Evolutionary conservation across 2,797 vertebrate genomes (phyloP).

Genomic region (Gymnocypris eckloni): DNA sequence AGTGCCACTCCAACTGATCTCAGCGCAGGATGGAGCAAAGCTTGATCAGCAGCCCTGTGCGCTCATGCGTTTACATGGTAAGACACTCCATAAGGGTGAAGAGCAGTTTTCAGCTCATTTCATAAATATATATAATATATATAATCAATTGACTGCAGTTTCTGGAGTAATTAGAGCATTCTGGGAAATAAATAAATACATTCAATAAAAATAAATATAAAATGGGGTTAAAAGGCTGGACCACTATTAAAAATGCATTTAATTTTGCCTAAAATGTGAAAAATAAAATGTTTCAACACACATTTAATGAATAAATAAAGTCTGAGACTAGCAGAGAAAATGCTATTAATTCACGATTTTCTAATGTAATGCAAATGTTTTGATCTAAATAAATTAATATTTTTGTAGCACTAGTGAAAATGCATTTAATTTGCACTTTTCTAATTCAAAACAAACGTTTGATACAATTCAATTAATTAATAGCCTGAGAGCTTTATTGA

Average conservation of each 20-base stretch:
- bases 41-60: constrained; percentile 38
- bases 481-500: neutral
- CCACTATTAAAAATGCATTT: too few relatives aligned
- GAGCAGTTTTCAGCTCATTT: neutral
- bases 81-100: neutral
- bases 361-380: neutral
- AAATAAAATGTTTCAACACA: too few relatives aligned
- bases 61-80: constrained; percentile 19
- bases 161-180: neutral
- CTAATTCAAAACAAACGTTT: too few relatives aligned
- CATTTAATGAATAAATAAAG: too few relatives aligned
- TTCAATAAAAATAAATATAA: too few relatives aligned
- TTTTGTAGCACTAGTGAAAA: neutral
- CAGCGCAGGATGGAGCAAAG: constrained; percentile 6
- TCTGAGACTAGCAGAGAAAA: neutral
- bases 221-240: too few relatives aligned
- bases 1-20: constrained; percentile 45
- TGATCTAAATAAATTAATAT: too few relatives aligned
- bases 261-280: too few relatives aligned
- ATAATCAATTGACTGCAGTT: neutral
- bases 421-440: neutral
- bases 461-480: too few relatives aligned
- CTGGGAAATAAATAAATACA: neutral
- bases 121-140: neutral
- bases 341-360: neutral